Evolutionary conservation across 2,888 invertebrate genomes (phyloP), one percentile per base, ranked within the genome.

Genomic region (Philonicus albiceps): DNA sequence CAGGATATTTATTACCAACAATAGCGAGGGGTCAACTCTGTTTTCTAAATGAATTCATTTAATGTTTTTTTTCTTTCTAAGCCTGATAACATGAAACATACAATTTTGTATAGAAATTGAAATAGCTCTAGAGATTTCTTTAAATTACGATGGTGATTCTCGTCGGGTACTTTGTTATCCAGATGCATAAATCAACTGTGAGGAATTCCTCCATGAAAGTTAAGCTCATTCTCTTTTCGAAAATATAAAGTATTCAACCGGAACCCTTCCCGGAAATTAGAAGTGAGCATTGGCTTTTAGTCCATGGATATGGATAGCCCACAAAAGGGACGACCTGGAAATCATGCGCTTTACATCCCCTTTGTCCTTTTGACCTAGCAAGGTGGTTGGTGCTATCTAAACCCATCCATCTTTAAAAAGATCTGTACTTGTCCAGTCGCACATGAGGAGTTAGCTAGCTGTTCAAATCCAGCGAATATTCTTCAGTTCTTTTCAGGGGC

Each of bases 221-320:
- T 19, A 80, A 80, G 40, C 13, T 53, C 19, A 30, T 53, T 43
- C 27, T 53, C n/a, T 34, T 80, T 19, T 80, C 30, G 22, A 31
- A 19, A 53, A 49, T 80, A 43, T 53, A 80, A 80, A 53, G 80
- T 80, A 83, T 83, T 83, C 64, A 83, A n/a, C 37, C 37, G 83
- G 83, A 83, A 83, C 64, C 72, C 37, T 30, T 72, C 64, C 49
- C 83, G 83, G 83, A 83, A 83, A 83, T 83, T 83, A 83, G 72
- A 83, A 83, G 37, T 72, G 83, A 72, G 37, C 31, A 64, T 83
- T 27, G 83, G 72, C 72, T 72, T 78, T 76, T 49, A 30, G 4
- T 83, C 72, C 40, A 37, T 81, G 83, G 72, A 30, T 83, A 83
- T 83, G 34, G 34, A 34, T 43, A 3, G 34, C 74, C 31, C 74